Evolutionary conservation across 2,113 vertebrate species (phyloP).

Genomic region (Plestiodon gilberti): DNA sequence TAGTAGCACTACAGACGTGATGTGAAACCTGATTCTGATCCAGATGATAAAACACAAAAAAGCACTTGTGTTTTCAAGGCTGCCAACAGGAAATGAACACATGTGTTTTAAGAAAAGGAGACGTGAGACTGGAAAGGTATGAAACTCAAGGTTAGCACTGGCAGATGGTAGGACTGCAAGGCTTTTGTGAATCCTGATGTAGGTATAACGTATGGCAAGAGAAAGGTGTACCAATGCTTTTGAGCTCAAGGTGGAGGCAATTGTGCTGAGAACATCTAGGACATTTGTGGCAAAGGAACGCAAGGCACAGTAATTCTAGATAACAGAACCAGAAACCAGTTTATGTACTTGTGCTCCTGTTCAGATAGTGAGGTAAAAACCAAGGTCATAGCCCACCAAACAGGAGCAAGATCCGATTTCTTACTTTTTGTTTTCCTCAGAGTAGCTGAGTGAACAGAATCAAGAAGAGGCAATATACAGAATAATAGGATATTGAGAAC

Average conservation of each 20-base stretch:
- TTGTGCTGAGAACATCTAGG: background rate
- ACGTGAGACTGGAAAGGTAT: background rate
- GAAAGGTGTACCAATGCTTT: background rate
- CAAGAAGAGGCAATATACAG: background rate
- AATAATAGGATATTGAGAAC: background rate
- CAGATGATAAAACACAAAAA: background rate
- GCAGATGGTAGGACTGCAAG: background rate
- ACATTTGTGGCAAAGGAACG: background rate
- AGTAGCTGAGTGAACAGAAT: background rate
- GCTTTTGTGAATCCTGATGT: background rate
- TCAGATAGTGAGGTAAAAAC: background rate
- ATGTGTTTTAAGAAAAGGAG: background rate
- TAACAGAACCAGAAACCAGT: background rate
- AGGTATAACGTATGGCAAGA: background rate
- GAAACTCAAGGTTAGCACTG: background rate
- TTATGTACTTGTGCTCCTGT: background rate
- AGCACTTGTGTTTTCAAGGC: background rate
- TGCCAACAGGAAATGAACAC: background rate
- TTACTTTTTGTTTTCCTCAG: background rate
- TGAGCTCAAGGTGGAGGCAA: background rate
- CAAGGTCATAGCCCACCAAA: background rate
- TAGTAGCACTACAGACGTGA: background rate
- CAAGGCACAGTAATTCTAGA: background rate
- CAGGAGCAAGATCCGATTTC: background rate
- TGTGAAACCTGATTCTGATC: background rate